phyloP scores from a whole-genome alignment of 1,140 invertebrate genomes.

The Nixonia krombeini region DNA sequence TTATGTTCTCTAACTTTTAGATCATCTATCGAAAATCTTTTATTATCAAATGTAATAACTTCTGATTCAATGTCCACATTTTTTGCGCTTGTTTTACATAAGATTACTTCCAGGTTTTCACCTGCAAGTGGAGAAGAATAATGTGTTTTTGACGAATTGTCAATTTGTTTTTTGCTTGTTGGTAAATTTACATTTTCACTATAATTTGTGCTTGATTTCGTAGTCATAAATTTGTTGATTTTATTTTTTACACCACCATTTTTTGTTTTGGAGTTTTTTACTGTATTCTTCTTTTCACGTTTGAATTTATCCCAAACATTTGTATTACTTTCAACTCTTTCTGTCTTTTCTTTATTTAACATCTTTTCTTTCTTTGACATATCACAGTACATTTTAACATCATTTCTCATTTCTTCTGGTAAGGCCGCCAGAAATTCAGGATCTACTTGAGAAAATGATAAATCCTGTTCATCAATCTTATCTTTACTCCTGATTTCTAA shows the following conservation, averaged over 20 bases:
- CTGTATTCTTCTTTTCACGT: constrained; percentile 33
- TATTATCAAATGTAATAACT: constrained; percentile 31
- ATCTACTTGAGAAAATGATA: constrained; percentile 69
- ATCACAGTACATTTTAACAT: constrained; percentile 69
- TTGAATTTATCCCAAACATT: constrained; percentile 41
- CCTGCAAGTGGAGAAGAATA: too few relatives aligned
- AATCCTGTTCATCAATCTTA: constrained; percentile 33
- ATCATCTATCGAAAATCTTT: constrained; percentile 46
- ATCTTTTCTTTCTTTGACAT: constrained; percentile 70
- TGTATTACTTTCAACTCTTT: constrained; percentile 6
- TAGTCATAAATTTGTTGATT: constrained; percentile 2
- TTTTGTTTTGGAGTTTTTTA: constrained; percentile 28
- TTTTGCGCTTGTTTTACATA: constrained; percentile 4
- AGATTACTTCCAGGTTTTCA: background rate
- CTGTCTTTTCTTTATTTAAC: constrained; percentile 22
- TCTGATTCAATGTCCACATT: constrained; percentile 3
- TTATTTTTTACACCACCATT: constrained; percentile 18
- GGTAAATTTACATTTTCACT: constrained; percentile 18
- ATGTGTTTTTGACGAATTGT: too few relatives aligned
- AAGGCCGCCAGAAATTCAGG: constrained; percentile 71
- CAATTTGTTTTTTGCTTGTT: constrained; percentile 4
- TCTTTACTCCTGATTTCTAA: constrained; percentile 14
- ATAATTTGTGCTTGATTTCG: constrained; percentile 12
- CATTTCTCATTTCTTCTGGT: constrained; percentile 71
- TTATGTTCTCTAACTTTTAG: constrained; percentile 51